phyloP scores from a whole-genome alignment of 2,888 invertebrate species.

The Charanyca ferruginea region DNA sequence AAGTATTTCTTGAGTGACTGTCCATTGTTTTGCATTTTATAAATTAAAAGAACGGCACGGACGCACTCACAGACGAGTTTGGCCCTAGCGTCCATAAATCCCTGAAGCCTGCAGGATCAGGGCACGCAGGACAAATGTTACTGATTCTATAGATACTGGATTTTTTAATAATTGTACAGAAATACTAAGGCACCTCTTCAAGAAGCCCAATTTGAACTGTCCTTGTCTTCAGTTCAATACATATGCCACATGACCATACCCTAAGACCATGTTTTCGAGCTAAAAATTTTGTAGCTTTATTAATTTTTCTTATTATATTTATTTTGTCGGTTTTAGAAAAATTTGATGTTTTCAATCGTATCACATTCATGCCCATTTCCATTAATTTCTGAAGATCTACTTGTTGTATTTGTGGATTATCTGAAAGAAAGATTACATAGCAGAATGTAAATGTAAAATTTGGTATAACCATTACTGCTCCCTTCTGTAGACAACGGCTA shows the following conservation, averaged over 20 bases:
- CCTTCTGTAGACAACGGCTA: no score
- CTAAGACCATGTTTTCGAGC: slow-evolving; percentile 89
- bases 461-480: no score
- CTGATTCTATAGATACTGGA: no score
- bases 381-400: slow-evolving; percentile 87
- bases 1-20: no score
- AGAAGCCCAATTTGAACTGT: slow-evolving; percentile 94
- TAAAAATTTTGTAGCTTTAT: slow-evolving; percentile 84
- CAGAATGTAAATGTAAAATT: background rate
- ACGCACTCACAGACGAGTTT: no score
- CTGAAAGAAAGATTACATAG: slow-evolving; percentile 56
- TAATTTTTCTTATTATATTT: slow-evolving; percentile 76
- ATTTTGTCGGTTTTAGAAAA: slow-evolving; percentile 74
- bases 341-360: slow-evolving; percentile 75
- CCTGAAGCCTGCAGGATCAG: no score
- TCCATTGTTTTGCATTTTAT: no score
- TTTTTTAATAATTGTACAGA: no score
- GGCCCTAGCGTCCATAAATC: no score
- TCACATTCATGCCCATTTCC: slow-evolving; percentile 86
- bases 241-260: slow-evolving; percentile 94
- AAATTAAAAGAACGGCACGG: no score
- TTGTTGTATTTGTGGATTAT: slow-evolving; percentile 67
- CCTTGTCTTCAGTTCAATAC: slow-evolving; percentile 96
- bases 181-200: slow-evolving; percentile 62
- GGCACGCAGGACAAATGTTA: no score